Conservation (phyloP, 2,888 invertebrate species). For the Tromatobia lineatoria region DNA sequence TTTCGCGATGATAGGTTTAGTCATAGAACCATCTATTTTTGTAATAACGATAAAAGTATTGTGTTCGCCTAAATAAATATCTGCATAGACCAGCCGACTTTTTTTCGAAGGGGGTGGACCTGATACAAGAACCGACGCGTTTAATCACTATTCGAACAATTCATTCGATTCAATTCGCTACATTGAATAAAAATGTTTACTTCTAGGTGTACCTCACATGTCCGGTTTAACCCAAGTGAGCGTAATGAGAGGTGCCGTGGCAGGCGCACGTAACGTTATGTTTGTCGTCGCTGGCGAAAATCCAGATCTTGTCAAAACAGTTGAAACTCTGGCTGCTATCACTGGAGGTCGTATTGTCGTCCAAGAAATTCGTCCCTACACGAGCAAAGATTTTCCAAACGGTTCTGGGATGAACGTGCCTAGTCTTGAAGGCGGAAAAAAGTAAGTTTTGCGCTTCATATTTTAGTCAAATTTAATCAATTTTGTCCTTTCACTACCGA, state of each 20-base stretch:
- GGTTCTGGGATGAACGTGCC: slow-evolving; percentile 66
- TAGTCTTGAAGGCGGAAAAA: slow-evolving; percentile 75
- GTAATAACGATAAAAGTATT: too few species aligned
- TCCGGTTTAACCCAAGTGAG: slow-evolving; percentile 90
- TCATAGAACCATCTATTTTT: too few species aligned
- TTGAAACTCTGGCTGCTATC: slow-evolving; percentile 91
- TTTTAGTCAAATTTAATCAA: not conserved
- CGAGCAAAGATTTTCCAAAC: slow-evolving; percentile 74
- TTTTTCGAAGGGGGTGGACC: too few species aligned
- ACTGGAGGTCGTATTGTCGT: slow-evolving; percentile 93
- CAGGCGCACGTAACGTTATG: slow-evolving; percentile 92
- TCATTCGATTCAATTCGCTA: not conserved
- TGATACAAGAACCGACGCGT: too few species aligned
- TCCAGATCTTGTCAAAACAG: slow-evolving; percentile 91
- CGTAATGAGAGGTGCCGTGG: slow-evolving; percentile 88
- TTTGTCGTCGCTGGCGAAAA: slow-evolving; percentile 93
- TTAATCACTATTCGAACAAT: too few species aligned
- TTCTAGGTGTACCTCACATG: slow-evolving; percentile 90
- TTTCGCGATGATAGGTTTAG: too few species aligned
- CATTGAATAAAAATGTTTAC: slow-evolving; percentile 19
- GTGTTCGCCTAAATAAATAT: too few species aligned
- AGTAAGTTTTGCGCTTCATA: slow-evolving; percentile 70
- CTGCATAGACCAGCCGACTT: too few species aligned
- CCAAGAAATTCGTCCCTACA: slow-evolving; percentile 91
- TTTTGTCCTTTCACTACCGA: not conserved